Percentiles rank a stretch among this genome's conserved stretches.
Conservation (phyloP, 2,113 vertebrate genomes). For the Peromyscus polionotus region DNA sequence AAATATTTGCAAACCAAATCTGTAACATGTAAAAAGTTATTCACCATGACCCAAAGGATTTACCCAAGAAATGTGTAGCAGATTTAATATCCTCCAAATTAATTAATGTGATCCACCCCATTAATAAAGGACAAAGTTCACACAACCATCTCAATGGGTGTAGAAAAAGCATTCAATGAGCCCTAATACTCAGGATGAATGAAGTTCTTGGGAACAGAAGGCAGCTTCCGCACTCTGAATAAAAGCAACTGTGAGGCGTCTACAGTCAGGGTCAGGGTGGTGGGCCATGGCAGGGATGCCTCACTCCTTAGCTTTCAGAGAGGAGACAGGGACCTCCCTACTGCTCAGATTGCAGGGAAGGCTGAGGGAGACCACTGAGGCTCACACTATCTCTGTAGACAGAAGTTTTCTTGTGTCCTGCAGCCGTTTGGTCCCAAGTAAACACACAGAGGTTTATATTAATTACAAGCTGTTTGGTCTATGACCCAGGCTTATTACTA, state of each 20-base stretch:
- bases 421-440: too few species aligned
- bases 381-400: background rate
- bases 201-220: background rate
- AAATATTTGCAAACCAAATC: conserved; percentile 16
- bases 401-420: too few species aligned
- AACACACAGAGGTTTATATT: too few species aligned
- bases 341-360: background rate
- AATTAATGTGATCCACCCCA: background rate
- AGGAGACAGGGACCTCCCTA: background rate
- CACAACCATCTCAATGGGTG: background rate
- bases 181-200: background rate
- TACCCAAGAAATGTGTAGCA: background rate
- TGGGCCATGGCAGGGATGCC: background rate
- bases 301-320: background rate
- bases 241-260: background rate
- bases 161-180: background rate
- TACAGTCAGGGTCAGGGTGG: background rate
- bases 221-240: background rate
- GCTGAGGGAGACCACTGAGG: too few species aligned
- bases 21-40: conserved; percentile 5
- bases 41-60: background rate
- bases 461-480: too few species aligned
- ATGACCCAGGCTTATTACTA: too few species aligned
- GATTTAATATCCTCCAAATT: conserved; percentile 1
- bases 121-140: conserved; percentile 35